Conservation (phyloP, 2,888 invertebrate species). For the Didymodactylos carnosus region DNA sequence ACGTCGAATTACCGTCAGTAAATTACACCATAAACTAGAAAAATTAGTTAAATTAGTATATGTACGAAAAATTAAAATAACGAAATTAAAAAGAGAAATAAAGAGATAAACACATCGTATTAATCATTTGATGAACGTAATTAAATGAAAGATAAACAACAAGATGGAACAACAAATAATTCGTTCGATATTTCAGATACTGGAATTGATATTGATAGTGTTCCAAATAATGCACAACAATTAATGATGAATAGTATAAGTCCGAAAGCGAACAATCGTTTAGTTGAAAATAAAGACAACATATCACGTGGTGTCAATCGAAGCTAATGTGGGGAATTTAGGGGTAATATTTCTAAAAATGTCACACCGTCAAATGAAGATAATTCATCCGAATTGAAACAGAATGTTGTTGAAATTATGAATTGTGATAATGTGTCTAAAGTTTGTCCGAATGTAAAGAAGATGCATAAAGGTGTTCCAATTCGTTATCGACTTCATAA, state of each 20-base stretch:
- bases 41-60: too few relatives aligned
- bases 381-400: neutral
- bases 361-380: neutral
- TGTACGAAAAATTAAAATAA: too few relatives aligned
- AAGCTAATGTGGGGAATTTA: neutral
- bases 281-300: neutral
- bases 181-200: too few relatives aligned
- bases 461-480: neutral
- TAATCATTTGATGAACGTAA: too few relatives aligned
- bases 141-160: too few relatives aligned
- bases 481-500: neutral
- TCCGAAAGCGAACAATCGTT: neutral
- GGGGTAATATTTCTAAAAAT: neutral
- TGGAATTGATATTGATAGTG: too few relatives aligned
- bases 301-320: neutral
- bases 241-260: neutral
- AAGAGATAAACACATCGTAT: too few relatives aligned
- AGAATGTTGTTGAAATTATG: neutral
- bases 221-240: too few relatives aligned
- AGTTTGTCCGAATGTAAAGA: neutral
- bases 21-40: too few relatives aligned
- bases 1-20: too few relatives aligned
- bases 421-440: neutral
- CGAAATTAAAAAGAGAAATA: too few relatives aligned
- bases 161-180: too few relatives aligned